Evolutionary conservation across 2,113 vertebrate genomes (phyloP), one percentile per base, ranked within the genome.

Genomic region (Rana temporaria): DNA sequence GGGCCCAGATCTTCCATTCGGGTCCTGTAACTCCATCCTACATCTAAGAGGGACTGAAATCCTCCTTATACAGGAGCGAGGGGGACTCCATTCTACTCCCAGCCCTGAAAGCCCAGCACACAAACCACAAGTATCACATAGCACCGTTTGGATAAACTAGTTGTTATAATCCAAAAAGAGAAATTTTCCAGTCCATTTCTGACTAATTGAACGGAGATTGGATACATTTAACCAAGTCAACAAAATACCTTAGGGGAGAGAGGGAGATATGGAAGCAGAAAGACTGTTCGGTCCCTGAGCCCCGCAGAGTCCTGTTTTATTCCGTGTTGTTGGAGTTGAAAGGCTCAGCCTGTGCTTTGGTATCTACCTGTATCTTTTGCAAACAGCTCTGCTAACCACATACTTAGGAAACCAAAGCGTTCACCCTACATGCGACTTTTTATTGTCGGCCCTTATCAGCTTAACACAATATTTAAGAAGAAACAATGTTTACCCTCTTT

Each of bases 1-100:
- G 88, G 91, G 90, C 90, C 26, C 9, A 15, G 76, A 34, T 84
- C 84, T 84, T 80, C 26, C 57, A 79, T 78, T 63, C 84, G 75
- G 42, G 67, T 18, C 1, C 59, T 59, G 9, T 65, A 80, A 85
- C 84, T 87, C 80, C 81, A 74, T 74, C 75, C 65, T 86, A 63
- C 34, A 69, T 84, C 73, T 71, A 16, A 26, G 74, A 48, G 74
- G 24, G 4, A 15, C 1, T 26, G 73, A 18, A 34, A 64, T 64
- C 57, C 73, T 60, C 18, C 7, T 11, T 24, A 26, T 20, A 12
- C 20, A 63, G n/a, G 24, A 24, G 22, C 60, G 26, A n/a, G 8
- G 20, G n/a, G n/a, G 20, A 20, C 22, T 63, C 5, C 19, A 20
- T 26, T 24, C n/a, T 24, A 3, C n/a, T 63, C 3, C 9, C 20